Base-by-base conservation (phyloP, 2,888 invertebrate species). In the Caenorhabditis plicata region DNA sequence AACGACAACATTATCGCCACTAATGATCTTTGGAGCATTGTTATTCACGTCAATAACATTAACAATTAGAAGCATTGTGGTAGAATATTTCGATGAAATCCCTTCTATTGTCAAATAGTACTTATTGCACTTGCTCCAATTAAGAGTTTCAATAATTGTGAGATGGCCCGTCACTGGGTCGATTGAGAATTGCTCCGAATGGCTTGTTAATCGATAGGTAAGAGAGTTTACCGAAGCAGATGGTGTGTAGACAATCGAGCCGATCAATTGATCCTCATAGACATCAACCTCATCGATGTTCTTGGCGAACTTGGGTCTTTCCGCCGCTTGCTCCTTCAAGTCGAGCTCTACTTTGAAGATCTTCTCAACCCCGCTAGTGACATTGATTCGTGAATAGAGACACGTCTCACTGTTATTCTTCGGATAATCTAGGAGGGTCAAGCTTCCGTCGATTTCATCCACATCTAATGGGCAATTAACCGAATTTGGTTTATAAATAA, bases 81-180 rank as follows among this genome's bases (percentile, higher is more conserved):
- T 40, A 20, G 48, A 35, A n/a, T n/a, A n/a, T n/a, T n/a, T n/a
- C n/a, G n/a, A n/a, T n/a, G n/a, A n/a, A n/a, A n/a, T n/a, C n/a
- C n/a, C n/a, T n/a, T n/a, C n/a, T n/a, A n/a, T n/a, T n/a, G n/a
- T n/a, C n/a, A n/a, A n/a, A n/a, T n/a, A n/a, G 54, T 13, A 29
- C 27, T 2, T 47, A 38, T 13, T 36, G 51, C 53, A 64, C 56
- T 23, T 52, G 55, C n/a, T n/a, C 56, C 58, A 61, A 15, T 69
- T 61, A 3, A 96, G 84, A 9, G 85, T 85, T 70, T 86, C 87
- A 64, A 88, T 89, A 43, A 96, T 85, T 8, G 90, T 88, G 42
- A 98, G 87, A 79, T 90, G 90, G 13, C 96, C 96, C 74, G 91
- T 92, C 83, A 90, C 92, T 71, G 90, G 87, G 83, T 96, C 95